Percentiles rank a stretch among this genome's conserved stretches.
Evolutionary conservation across 2,797 vertebrate species (phyloP).

Genomic region (Microctenopoma steveboyesi): DNA sequence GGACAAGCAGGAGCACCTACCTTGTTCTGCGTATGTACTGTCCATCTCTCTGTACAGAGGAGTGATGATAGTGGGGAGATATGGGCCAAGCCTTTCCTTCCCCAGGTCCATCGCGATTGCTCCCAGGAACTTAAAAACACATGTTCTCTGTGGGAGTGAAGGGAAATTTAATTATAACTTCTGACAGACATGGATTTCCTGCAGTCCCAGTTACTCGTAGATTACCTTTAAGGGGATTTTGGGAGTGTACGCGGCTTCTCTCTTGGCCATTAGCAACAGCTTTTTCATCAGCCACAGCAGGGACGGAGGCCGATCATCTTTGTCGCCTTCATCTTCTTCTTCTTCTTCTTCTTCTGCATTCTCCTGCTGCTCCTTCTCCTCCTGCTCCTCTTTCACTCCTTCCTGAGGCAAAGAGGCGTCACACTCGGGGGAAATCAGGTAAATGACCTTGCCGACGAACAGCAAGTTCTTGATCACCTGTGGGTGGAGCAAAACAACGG

Average conservation of each 20-base stretch:
- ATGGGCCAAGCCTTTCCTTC: slow-evolving; percentile 86
- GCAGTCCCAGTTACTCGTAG: no score
- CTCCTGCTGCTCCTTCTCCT: slow-evolving; percentile 9
- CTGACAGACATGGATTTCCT: no score
- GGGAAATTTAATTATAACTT: not conserved
- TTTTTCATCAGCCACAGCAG: slow-evolving; percentile 94
- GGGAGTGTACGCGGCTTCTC: slow-evolving; percentile 91
- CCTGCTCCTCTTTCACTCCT: slow-evolving; percentile 39
- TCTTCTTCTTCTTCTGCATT: slow-evolving; percentile 29
- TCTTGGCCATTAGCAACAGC: slow-evolving; percentile 88
- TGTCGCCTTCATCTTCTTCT: slow-evolving; percentile 62
- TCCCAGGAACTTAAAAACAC: slow-evolving; percentile 96
- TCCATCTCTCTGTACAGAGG: slow-evolving; percentile 95
- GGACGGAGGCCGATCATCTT: slow-evolving; percentile 82
- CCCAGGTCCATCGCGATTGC: slow-evolving; percentile 92
- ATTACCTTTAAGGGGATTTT: slow-evolving; percentile 91
- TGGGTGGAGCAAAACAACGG: not conserved
- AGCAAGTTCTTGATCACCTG: slow-evolving; percentile 97
- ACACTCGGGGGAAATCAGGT: slow-evolving; percentile 87
- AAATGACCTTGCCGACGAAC: slow-evolving; percentile 92
- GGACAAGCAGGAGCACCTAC: slow-evolving; percentile 67
- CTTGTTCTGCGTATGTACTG: slow-evolving; percentile 96
- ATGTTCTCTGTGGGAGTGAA: slow-evolving; percentile 87
- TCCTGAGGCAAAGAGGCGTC: slow-evolving; percentile 50
- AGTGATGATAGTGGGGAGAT: slow-evolving; percentile 88